phyloP scores from a whole-genome alignment of 2,113 vertebrate species.

The Genyomyrus donnyi region DNA sequence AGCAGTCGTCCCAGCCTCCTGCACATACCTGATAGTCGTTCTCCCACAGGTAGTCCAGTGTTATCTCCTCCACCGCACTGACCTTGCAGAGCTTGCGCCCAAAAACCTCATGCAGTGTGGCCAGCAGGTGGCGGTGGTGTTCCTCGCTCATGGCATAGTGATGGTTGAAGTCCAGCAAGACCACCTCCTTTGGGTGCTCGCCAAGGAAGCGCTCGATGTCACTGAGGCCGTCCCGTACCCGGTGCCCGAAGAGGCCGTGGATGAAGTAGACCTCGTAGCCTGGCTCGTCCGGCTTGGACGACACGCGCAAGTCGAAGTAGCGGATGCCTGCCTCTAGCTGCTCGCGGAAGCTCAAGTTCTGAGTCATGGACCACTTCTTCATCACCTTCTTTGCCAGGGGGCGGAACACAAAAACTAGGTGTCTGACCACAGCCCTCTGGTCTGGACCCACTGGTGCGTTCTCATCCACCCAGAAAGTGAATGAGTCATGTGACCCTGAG shows the following conservation, averaged over 20 bases:
- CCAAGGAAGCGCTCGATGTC: conserved; percentile 80
- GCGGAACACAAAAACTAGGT: conserved; percentile 61
- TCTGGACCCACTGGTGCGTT: conserved; percentile 78
- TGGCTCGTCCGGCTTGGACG: conserved; percentile 79
- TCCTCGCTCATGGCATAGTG: conserved; percentile 84
- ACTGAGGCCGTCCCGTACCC: conserved; percentile 76
- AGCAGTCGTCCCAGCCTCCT: not conserved
- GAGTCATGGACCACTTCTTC: conserved; percentile 86
- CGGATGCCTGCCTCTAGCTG: conserved; percentile 91
- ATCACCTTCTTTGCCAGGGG: conserved; percentile 75
- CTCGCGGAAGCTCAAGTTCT: conserved; percentile 87
- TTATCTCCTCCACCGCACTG: conserved; percentile 74
- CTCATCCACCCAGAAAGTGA: conserved; percentile 83
- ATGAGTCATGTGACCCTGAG: conserved; percentile 79
- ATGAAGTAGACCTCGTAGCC: conserved; percentile 88
- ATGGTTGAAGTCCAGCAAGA: conserved; percentile 96
- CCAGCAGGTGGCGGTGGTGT: conserved; percentile 76
- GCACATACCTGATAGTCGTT: not conserved
- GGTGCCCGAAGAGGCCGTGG: conserved; percentile 90
- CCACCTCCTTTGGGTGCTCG: conserved; percentile 70
- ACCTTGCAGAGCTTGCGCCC: conserved; percentile 73
- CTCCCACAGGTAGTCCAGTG: conserved; percentile 69
- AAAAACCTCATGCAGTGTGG: conserved; percentile 76
- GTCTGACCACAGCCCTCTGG: conserved; percentile 69
- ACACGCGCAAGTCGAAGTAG: conserved; percentile 92